phyloP scores from a whole-genome alignment of 1,140 invertebrate species.

The Drosophila hydei region DNA sequence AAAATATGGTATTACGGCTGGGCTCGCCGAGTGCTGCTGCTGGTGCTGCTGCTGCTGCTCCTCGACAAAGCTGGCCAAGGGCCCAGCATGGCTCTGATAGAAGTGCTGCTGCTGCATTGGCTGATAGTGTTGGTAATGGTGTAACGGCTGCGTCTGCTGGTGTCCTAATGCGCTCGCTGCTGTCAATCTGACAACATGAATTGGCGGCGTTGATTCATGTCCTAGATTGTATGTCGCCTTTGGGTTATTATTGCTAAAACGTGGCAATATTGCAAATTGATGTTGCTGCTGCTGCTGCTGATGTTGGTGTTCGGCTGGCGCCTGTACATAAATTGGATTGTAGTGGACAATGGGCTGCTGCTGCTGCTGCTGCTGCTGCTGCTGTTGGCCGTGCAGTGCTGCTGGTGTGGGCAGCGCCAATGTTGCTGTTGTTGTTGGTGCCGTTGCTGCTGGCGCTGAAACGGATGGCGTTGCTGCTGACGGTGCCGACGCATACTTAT shows the following conservation, averaged over 20 bases:
- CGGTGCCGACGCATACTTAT: slow-evolving; percentile 40
- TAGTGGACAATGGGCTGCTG: slow-evolving; percentile 64
- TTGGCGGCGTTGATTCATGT: slow-evolving; percentile 62
- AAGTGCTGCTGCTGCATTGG: slow-evolving; percentile 38
- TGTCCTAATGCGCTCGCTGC: slow-evolving; percentile 51
- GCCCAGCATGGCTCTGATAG: slow-evolving; percentile 44
- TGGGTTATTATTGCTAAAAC: slow-evolving; percentile 74
- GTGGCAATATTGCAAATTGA: slow-evolving; percentile 75
- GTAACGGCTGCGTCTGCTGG: slow-evolving; percentile 44
- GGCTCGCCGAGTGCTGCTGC: slow-evolving; percentile 26
- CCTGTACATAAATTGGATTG: slow-evolving; percentile 75
- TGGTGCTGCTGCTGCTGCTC: slow-evolving; percentile 17
- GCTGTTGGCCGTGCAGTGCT: slow-evolving; percentile 30
- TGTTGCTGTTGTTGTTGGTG: slow-evolving; percentile 36
- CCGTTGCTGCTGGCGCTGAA: slow-evolving; percentile 33
- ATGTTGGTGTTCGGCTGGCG: slow-evolving; percentile 48
- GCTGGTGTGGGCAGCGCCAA: slow-evolving; percentile 37
- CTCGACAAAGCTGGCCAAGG: slow-evolving; percentile 37
- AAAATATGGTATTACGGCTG: slow-evolving; percentile 66
- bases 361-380: slow-evolving; percentile 39
- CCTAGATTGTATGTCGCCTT: slow-evolving; percentile 59
- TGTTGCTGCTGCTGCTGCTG: slow-evolving; percentile 64
- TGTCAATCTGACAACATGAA: slow-evolving; percentile 71
- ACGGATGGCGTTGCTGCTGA: slow-evolving; percentile 31
- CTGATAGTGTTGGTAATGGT: slow-evolving; percentile 68